Base-by-base conservation (phyloP, 2,113 vertebrate species). In the Brachypteracias leptosomus region DNA sequence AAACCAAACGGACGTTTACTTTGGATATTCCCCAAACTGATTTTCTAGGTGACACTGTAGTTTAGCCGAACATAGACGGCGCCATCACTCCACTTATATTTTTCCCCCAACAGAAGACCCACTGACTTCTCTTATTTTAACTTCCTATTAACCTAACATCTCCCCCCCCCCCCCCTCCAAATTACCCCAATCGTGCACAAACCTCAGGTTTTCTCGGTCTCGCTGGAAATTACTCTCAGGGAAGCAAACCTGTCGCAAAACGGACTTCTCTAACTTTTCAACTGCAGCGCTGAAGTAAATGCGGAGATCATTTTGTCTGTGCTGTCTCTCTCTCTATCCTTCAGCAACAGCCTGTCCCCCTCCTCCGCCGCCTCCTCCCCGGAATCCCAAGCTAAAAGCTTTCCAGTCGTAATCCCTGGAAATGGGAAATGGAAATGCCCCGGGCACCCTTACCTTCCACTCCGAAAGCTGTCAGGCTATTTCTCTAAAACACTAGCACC, bases 391-490 rank as follows among this genome's bases (percentile, higher is more conserved):
- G 16, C 91, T 84, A 22, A 68, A 54, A 74, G 82, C 95, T 96
- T 80, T 83, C 59, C 70, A 29, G 70, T 20, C 77, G 63, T 82
- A 92, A 95, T 93, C 93, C 96, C 94, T 68, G 73, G 81, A 92
- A 71, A 90, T n/a, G 92, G 81, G 91, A 95, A 95, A 94, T 77
- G 79, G 93, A 88, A 77, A 96, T 92, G 74, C 85, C 81, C 92
- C 36, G 75, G 83, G 61, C 78, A 75, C 93, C 90, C 98, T 98
- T 99, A 99, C 99, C 99, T 99, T 99, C 98, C 99, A 99, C 99
- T 99, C 98, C 98, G 99, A 98, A 98, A 98, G 98, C 99, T 99
- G 98, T 98, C 96, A 95, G 99, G 98, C 99, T 99, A 98, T 99
- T 98, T 98, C 98, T 98, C 99, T 99, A 99, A 98, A 98, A 98